A percentile compares a stretch with the other conserved stretches of the same genome.
phyloP scores from a whole-genome alignment of 2,113 vertebrate species.

The Megaleporinus macrocephalus region DNA sequence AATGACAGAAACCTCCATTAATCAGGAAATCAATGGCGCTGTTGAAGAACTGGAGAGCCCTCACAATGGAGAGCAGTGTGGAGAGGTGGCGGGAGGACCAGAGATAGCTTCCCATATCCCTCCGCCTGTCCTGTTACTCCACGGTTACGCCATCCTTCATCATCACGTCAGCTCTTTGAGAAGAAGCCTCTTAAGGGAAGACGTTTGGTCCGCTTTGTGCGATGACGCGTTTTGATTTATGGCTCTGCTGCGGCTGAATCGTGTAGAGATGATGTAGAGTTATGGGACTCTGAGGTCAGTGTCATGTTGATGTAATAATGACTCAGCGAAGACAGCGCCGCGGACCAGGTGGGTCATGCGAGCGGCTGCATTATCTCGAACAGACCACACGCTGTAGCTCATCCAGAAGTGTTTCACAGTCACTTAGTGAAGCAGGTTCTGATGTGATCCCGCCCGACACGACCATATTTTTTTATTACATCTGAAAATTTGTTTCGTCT shows the following conservation, averaged over 20 bases:
- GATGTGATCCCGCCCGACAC: not conserved
- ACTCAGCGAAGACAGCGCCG: not conserved
- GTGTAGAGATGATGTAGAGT: not conserved
- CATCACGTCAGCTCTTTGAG: constrained; percentile 2
- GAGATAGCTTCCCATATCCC: constrained; percentile 59
- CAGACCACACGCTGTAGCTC: not conserved
- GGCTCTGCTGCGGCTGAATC: not conserved
- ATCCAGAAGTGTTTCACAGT: not conserved
- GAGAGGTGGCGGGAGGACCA: constrained; percentile 64
- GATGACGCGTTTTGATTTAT: not conserved
- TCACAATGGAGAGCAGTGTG: constrained; percentile 78
- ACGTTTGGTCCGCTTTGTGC: not conserved
- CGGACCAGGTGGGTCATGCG: not conserved
- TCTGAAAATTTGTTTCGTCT: not conserved
- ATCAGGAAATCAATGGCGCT: constrained; percentile 87
- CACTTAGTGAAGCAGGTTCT: not conserved
- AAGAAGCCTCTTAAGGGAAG: not conserved
- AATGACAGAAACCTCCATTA: constrained; percentile 87
- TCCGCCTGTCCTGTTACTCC: constrained; percentile 59
- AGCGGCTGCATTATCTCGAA: not conserved
- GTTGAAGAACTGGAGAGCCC: constrained; percentile 78
- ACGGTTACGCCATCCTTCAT: not conserved
- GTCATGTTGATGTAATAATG: constrained; percentile 7
- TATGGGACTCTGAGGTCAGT: constrained; percentile 1
- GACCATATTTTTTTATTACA: not conserved